Conservation (phyloP, 2,888 invertebrate species). For the Cepaea hortensis region DNA sequence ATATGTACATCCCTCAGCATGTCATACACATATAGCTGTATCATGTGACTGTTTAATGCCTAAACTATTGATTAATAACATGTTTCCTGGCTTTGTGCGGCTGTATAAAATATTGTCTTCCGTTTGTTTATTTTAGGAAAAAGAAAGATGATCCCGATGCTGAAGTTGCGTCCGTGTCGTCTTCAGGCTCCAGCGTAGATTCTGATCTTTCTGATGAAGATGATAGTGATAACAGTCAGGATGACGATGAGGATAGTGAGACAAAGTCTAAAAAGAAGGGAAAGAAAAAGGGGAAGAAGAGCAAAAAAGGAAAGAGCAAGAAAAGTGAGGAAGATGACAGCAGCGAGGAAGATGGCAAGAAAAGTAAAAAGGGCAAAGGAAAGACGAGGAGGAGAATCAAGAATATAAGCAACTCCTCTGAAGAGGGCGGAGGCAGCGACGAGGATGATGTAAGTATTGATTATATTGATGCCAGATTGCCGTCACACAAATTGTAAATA, state of each 20-base stretch:
- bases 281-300: conserved; percentile 52
- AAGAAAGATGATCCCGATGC: conserved; percentile 43
- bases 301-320: conserved; percentile 31
- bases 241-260: conserved; percentile 38
- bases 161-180: conserved; percentile 31
- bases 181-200: conserved; percentile 37
- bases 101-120: neutral
- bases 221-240: conserved; percentile 32
- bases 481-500: no score
- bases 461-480: neutral
- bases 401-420: conserved; percentile 58
- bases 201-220: conserved; percentile 50
- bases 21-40: no score
- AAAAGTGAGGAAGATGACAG: conserved; percentile 58
- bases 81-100: neutral
- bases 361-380: conserved; percentile 52
- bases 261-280: conserved; percentile 46
- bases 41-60: no score
- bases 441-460: conserved; percentile 37
- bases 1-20: no score
- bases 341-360: conserved; percentile 54
- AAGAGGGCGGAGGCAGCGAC: conserved; percentile 50
- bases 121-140: conserved; percentile 30
- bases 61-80: no score
- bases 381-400: conserved; percentile 61